phyloP scores from a whole-genome alignment of 2,797 vertebrate species.

The Notolepis coatsorum region DNA sequence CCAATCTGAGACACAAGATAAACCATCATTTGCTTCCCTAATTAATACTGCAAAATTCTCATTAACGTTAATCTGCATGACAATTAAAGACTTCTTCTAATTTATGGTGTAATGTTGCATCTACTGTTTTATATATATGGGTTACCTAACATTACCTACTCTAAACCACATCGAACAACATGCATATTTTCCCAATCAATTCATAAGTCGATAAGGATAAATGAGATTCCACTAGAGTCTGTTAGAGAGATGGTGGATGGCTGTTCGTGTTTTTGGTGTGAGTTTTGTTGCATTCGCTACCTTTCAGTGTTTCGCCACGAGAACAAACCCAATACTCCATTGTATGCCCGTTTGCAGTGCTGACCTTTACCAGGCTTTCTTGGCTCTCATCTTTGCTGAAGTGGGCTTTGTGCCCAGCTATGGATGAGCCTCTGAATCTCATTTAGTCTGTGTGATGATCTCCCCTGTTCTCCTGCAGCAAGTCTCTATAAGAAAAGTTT shows the following conservation, averaged over 20 bases:
- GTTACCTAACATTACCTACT: too few species aligned
- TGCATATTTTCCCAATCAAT: too few species aligned
- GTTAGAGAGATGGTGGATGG: slow-evolving; percentile 22
- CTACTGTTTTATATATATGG: too few species aligned
- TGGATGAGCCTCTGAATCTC: slow-evolving; percentile 80
- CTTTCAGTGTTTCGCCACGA: slow-evolving; percentile 63
- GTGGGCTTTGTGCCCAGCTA: slow-evolving; percentile 73
- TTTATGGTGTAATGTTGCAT: too few species aligned
- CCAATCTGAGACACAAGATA: too few species aligned
- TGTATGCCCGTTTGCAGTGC: slow-evolving; percentile 72
- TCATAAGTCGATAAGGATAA: slow-evolving; percentile 13
- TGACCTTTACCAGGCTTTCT: slow-evolving; percentile 82
- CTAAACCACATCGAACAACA: too few species aligned
- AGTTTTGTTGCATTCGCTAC: slow-evolving; percentile 53
- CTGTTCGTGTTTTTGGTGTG: slow-evolving; percentile 32
- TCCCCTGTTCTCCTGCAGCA: slow-evolving; percentile 51
- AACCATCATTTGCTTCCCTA: too few species aligned
- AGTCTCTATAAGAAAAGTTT: slow-evolving; percentile 67
- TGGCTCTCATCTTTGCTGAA: slow-evolving; percentile 76
- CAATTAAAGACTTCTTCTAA: too few species aligned
- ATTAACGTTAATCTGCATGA: too few species aligned
- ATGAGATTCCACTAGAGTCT: slow-evolving; percentile 19
- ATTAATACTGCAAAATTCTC: too few species aligned
- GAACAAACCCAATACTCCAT: slow-evolving; percentile 73
- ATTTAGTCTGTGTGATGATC: slow-evolving; percentile 74